Conservation (phyloP, 2,888 invertebrate species). For the Nasonia oneida region DNA sequence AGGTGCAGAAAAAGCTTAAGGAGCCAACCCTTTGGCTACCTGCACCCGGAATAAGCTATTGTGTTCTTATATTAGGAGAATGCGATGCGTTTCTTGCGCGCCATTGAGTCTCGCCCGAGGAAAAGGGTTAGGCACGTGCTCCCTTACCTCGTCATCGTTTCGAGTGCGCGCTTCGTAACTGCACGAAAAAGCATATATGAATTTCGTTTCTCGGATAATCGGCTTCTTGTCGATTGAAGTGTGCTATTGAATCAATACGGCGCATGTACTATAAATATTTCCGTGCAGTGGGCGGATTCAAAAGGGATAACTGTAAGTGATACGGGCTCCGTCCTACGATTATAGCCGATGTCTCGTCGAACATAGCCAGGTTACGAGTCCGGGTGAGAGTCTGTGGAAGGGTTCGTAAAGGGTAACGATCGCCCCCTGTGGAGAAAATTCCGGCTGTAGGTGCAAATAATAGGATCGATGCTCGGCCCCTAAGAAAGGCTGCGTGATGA, state of each 20-base stretch:
- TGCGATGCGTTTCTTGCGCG: slow-evolving; percentile 29
- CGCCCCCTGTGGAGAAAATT: slow-evolving; percentile 35
- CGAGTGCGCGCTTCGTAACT: slow-evolving; percentile 15
- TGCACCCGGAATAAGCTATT: slow-evolving; percentile 31
- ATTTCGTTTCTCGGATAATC: not conserved
- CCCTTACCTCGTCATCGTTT: slow-evolving; percentile 36
- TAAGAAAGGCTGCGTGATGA: slow-evolving; percentile 41
- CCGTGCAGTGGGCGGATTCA: not conserved
- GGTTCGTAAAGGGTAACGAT: slow-evolving; percentile 48
- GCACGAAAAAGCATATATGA: not conserved
- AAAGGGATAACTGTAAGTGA: not conserved
- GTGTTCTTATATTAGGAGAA: slow-evolving; percentile 26
- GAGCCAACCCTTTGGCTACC: slow-evolving; percentile 61
- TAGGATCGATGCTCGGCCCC: slow-evolving; percentile 11
- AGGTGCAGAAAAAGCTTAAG: slow-evolving; percentile 66
- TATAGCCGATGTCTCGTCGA: not conserved
- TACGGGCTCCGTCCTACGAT: not conserved
- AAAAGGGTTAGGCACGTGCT: slow-evolving; percentile 44
- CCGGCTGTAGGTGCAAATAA: slow-evolving; percentile 8
- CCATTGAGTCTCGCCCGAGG: slow-evolving; percentile 9
- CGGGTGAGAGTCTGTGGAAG: slow-evolving; percentile 8
- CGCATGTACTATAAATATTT: not conserved
- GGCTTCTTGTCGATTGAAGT: not conserved
- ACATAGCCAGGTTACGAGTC: not conserved
- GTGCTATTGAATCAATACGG: not conserved